Conservation (phyloP, 2,888 invertebrate species). For the Chromoteleia sp. region DNA sequence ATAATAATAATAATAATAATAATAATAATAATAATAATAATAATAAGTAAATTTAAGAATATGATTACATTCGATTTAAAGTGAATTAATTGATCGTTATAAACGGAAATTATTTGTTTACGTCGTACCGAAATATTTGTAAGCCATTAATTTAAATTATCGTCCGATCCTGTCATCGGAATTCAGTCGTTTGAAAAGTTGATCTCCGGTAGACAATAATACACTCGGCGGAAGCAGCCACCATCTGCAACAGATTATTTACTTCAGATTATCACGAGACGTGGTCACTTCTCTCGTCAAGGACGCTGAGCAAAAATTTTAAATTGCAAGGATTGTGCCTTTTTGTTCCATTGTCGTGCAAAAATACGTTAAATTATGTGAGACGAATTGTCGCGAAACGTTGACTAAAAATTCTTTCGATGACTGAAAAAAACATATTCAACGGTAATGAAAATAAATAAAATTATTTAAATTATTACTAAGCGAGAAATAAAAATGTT, state of each 20-base stretch:
- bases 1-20: too few species aligned
- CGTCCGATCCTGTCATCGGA: conserved; percentile 34
- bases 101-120: conserved; percentile 20
- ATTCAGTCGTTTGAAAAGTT: conserved; percentile 55
- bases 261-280: conserved; percentile 62
- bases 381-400: neutral
- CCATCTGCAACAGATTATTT: conserved; percentile 64
- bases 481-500: neutral
- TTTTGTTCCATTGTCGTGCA: conserved; percentile 26
- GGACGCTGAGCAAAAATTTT: conserved; percentile 56
- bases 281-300: conserved; percentile 63
- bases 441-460: neutral
- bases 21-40: too few species aligned
- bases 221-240: conserved; percentile 58
- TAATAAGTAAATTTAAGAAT: too few species aligned
- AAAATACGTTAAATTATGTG: conserved; percentile 15
- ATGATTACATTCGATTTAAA: neutral
- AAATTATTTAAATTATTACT: neutral
- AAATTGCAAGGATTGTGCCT: conserved; percentile 48
- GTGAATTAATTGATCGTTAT: neutral
- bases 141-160: conserved; percentile 43
- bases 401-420: conserved; percentile 3
- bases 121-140: neutral
- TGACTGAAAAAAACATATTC: neutral
- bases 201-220: conserved; percentile 57